Conservation (phyloP, 92 coral and sea anemone species). For the Heliopora coerulea region DNA sequence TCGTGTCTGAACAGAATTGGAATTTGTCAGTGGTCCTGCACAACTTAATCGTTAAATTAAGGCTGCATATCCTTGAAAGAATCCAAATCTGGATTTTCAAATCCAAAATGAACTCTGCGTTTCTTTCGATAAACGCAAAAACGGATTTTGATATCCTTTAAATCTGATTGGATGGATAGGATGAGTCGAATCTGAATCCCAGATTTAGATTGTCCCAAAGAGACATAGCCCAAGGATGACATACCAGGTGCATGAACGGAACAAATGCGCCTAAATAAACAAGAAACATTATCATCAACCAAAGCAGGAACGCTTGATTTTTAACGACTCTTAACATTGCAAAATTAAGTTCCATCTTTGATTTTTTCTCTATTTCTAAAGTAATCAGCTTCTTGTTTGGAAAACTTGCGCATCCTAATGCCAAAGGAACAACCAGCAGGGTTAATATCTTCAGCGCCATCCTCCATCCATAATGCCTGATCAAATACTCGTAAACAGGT, state of each 20-base stretch:
- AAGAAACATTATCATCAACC: conserved; percentile 1
- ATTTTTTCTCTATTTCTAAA: not conserved
- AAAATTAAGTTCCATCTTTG: not conserved
- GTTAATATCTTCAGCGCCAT: not conserved
- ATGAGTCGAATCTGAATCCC: too few species aligned
- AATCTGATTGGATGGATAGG: too few species aligned
- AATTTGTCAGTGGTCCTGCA: too few species aligned
- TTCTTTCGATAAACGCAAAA: too few species aligned
- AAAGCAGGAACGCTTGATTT: conserved; percentile 6
- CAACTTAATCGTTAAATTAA: too few species aligned
- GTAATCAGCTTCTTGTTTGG: not conserved
- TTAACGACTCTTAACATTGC: not conserved
- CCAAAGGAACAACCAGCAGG: not conserved
- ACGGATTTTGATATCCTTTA: too few species aligned
- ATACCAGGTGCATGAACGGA: conserved; percentile 10
- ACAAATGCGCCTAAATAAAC: conserved; percentile 8
- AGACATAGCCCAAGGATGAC: too few species aligned
- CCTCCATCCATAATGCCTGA: conserved; percentile 17
- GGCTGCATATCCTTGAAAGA: too few species aligned
- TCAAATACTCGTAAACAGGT: conserved; percentile 15
- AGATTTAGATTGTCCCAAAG: too few species aligned
- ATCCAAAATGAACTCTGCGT: too few species aligned
- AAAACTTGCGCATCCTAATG: not conserved
- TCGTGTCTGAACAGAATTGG: too few species aligned
- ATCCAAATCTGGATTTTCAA: too few species aligned